Percentiles rank a stretch among this genome's conserved stretches.
phyloP scores from a whole-genome alignment of 2,888 invertebrate genomes.

The Tortrix viridana region DNA sequence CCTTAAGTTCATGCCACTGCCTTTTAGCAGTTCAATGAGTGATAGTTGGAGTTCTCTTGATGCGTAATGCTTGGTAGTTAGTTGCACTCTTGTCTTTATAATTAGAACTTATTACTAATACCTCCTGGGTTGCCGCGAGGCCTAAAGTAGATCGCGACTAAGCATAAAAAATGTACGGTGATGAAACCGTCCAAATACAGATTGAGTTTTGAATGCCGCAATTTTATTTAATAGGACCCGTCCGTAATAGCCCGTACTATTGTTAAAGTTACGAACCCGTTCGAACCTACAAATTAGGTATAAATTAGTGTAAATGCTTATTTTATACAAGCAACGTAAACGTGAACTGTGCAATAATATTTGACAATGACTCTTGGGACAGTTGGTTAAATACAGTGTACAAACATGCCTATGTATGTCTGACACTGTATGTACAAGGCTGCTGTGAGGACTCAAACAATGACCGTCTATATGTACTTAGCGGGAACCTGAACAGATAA shows the following conservation, averaged over 20 bases:
- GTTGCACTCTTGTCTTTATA: too few relatives aligned
- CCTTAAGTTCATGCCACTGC: too few relatives aligned
- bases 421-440: conserved; percentile 25
- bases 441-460: conserved; percentile 25
- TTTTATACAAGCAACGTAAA: not conserved
- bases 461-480: conserved; percentile 29
- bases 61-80: too few relatives aligned
- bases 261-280: conserved; percentile 8
- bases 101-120: too few relatives aligned
- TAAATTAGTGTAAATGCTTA: not conserved
- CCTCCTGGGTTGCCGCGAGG: too few relatives aligned
- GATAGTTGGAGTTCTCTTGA: too few relatives aligned
- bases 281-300: not conserved
- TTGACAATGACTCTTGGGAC: conserved; percentile 30
- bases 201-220: conserved; percentile 12
- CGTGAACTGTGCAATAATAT: conserved; percentile 29
- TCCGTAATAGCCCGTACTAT: too few relatives aligned
- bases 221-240: conserved; percentile 15
- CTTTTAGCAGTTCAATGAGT: too few relatives aligned
- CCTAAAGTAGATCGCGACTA: too few relatives aligned
- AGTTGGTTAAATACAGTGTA: conserved; percentile 32
- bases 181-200: conserved; percentile 20
- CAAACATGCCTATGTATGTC: conserved; percentile 34
- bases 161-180: too few relatives aligned
- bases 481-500: conserved; percentile 14